Percentiles rank a stretch among this genome's conserved stretches.
These are phyloP conservation scores for Fregata magnificens DNA, from an alignment of 2,113 vertebrate genomes.

Conservation along the genomic window DNA sequence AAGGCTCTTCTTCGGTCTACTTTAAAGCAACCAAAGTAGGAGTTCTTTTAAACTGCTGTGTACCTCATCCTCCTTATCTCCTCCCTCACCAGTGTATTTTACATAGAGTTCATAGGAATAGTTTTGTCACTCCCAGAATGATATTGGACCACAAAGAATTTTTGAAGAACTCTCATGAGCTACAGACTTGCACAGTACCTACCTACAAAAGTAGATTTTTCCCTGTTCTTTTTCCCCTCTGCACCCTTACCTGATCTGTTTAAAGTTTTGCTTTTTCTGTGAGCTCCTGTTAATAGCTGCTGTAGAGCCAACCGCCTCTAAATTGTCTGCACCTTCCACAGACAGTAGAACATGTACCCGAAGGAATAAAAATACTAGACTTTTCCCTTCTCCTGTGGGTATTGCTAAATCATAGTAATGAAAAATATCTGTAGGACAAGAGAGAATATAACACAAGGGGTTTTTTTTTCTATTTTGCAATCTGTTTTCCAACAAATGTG, in stretches of 20 bases:
- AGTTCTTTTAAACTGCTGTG: background rate
- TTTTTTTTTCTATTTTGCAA: background rate
- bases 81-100: background rate
- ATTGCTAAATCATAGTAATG: background rate
- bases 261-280: background rate
- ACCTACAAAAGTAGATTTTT: background rate
- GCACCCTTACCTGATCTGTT: background rate
- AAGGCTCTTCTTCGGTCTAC: conserved; percentile 86
- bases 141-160: background rate
- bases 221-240: background rate
- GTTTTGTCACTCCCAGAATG: background rate
- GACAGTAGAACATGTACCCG: background rate
- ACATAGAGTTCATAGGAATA: background rate
- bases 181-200: background rate
- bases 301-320: background rate
- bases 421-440: background rate
- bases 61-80: background rate
- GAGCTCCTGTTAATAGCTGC: background rate
- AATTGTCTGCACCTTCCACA: background rate
- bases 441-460: background rate
- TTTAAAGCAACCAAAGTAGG: conserved; percentile 93
- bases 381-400: background rate
- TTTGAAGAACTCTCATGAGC: background rate
- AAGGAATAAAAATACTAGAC: background rate
- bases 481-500: background rate